Evolutionary conservation across 2,888 invertebrate genomes (phyloP), one percentile per base, ranked within the genome.

Genomic region (Conomelus anceps): DNA sequence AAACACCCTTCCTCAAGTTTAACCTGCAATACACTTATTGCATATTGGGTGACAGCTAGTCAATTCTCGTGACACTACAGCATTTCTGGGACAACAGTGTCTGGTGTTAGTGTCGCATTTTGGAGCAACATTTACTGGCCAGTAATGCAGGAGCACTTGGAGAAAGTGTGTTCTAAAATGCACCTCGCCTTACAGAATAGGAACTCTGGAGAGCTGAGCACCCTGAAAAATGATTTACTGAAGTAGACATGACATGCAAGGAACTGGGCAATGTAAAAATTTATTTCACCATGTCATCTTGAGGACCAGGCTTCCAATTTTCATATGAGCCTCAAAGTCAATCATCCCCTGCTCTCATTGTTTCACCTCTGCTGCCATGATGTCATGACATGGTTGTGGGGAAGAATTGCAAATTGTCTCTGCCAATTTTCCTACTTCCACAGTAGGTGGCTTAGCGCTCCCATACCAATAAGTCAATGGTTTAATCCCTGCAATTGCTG

Each of bases 201-300:
- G n/a, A 88, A 90, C 24, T 84, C 26, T 0, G 88, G 84, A 17
- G 89, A 84, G 41, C 22, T 22, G 1, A 88, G 17, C 85, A 88
- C 89, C 22, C 89, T 87, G 87, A 89, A n/a, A n/a, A n/a, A n/a
- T n/a, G n/a, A n/a, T n/a, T n/a, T 88, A n/a, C 87, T 90, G 41
- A 89, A 41, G n/a, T n/a, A n/a, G n/a, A n/a, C n/a, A 6, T 91
- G 90, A 87, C 91, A 92, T 7, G 91, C 91, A 3, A 92, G 90
- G 22, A 91, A 86, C 89, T 92, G 91, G 6, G 91, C 91, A 0
- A 91, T 26, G 90, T 91, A 91, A 84, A 90, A 92, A 22, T 90
- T 88, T 7, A 90, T 89, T 34, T 91, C 91, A 1, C 91, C 92
- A 86, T 91, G 91, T 22, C 90, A 87, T 4, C 91, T 86, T 3